Conservation (phyloP, 92 coral and sea anemone genomes). For the Zoanthus sansibaricus region DNA sequence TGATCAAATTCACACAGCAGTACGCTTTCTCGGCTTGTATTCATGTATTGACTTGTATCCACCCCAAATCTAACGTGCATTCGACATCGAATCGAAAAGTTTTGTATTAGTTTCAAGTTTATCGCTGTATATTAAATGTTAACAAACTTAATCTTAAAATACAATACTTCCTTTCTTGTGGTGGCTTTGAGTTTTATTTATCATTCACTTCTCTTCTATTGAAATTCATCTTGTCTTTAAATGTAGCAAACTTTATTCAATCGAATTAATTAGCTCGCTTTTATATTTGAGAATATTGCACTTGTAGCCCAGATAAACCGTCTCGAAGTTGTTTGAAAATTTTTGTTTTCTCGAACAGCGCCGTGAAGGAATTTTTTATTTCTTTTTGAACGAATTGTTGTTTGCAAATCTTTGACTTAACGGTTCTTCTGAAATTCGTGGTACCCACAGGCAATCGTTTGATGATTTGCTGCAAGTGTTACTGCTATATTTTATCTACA, state of each 20-base stretch:
- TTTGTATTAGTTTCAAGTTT: not conserved
- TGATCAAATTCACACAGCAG: not conserved
- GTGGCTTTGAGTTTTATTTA: not conserved
- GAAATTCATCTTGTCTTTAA: not conserved
- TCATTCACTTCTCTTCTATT: not conserved
- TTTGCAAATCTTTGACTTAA: not conserved
- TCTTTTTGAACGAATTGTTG: not conserved
- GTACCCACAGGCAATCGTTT: not conserved
- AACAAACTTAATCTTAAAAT: not conserved
- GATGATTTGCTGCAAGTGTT: not conserved
- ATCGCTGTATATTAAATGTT: not conserved
- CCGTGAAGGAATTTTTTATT: not conserved
- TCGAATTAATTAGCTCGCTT: not conserved
- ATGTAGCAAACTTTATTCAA: not conserved
- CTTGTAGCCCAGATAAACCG: not conserved
- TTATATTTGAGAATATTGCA: not conserved
- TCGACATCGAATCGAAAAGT: not conserved
- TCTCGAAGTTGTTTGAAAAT: not conserved
- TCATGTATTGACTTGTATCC: not conserved
- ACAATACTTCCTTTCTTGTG: not conserved
- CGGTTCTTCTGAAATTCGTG: slow-evolving; percentile 36
- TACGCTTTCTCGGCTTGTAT: not conserved
- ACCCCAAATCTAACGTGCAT: not conserved
- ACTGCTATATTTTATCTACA: not conserved
- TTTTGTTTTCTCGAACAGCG: not conserved